A percentile compares a stretch with the other conserved stretches of the same genome.
Conservation (phyloP, 2,888 invertebrate genomes). For the Harpagoxenus sublaevis region DNA sequence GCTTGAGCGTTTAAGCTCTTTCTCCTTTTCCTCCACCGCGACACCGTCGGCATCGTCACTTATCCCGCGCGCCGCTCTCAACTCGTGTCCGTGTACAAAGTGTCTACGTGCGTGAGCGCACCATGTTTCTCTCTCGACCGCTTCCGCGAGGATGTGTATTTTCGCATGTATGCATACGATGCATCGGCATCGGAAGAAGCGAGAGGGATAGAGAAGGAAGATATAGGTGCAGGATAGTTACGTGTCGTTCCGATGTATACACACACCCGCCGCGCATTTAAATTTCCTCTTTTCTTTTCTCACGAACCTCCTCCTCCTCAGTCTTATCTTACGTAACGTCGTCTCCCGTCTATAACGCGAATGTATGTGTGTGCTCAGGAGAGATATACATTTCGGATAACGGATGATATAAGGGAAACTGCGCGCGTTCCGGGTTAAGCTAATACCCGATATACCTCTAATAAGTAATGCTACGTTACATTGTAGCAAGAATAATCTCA, state of each 20-base stretch:
- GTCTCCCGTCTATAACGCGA: conserved; percentile 33
- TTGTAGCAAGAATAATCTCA: conserved; percentile 30
- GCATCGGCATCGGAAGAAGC: conserved; percentile 3
- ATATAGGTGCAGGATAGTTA: conserved; percentile 19
- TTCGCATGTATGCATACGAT: conserved; percentile 41
- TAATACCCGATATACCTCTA: conserved; percentile 25
- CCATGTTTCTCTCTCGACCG: conserved; percentile 31
- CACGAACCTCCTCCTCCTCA: background rate
- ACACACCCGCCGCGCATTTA: conserved; percentile 57
- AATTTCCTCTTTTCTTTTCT: conserved; percentile 63
- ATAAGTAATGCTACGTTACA: conserved; percentile 36
- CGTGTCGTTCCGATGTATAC: conserved; percentile 28
- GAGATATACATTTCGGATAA: conserved; percentile 36
- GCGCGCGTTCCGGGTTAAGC: conserved; percentile 1
- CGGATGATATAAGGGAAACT: conserved; percentile 27
- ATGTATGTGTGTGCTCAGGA: conserved; percentile 21
- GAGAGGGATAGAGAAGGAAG: background rate
- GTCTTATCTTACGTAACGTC: conserved; percentile 61
- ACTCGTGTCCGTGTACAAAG: conserved; percentile 59
- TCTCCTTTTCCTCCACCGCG: conserved; percentile 52
- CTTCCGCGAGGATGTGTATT: conserved; percentile 29
- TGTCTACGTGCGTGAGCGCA: conserved; percentile 43
- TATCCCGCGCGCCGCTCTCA: conserved; percentile 69
- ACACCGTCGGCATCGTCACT: conserved; percentile 58
- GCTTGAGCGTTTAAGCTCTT: conserved; percentile 68